Conservation (phyloP, 2,113 vertebrate species). For the Geococcyx californianus region DNA sequence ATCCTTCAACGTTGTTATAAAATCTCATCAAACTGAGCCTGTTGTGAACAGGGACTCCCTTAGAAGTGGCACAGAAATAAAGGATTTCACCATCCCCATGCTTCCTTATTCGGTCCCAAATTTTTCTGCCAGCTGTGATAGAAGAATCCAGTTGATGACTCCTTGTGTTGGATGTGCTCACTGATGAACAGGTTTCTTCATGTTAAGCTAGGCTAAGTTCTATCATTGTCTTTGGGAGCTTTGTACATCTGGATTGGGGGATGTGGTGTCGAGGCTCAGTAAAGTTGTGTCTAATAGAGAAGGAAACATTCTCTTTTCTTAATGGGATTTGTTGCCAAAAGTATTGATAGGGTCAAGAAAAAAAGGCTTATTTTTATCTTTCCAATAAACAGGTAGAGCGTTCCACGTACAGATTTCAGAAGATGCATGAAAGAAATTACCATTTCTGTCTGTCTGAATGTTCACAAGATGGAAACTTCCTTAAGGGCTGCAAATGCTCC, state of each 20-base stretch:
- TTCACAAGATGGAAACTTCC: neutral
- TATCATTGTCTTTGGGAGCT: neutral
- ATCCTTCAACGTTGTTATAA: rapidly evolving
- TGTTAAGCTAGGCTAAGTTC: neutral
- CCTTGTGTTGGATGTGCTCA: neutral
- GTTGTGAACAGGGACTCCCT: neutral
- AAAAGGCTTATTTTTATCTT: neutral
- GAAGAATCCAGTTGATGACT: neutral
- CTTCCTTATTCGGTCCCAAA: neutral
- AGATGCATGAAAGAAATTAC: neutral
- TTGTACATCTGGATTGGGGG: neutral
- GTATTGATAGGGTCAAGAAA: neutral
- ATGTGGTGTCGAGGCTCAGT: neutral
- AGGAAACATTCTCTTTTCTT: neutral
- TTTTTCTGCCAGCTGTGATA: neutral
- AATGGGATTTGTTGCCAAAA: neutral
- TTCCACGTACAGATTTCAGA: neutral
- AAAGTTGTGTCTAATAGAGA: neutral
- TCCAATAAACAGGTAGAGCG: neutral
- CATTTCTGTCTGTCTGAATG: neutral
- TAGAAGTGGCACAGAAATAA: neutral
- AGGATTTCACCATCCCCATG: neutral
- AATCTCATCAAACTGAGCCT: neutral
- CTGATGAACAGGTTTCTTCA: neutral
- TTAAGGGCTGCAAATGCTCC: neutral